Evolutionary conservation across 1,140 invertebrate genomes (phyloP), one percentile per base, ranked within the genome.

Genomic region (Euglossa dilemma): DNA sequence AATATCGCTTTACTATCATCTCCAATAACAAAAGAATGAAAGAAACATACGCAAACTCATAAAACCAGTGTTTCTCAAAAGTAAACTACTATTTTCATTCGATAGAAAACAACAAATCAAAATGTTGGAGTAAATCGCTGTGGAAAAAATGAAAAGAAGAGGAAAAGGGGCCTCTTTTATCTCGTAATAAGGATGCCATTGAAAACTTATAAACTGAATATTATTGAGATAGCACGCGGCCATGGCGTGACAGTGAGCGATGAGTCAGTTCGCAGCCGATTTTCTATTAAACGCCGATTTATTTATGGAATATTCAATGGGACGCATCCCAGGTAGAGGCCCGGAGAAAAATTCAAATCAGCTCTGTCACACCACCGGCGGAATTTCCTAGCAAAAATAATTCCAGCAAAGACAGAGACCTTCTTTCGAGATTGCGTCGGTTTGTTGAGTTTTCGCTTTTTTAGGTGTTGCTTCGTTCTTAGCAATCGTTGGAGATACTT

Each of bases 241-340:
- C 43, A 6, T 9, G 72, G 72, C 78, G 59, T 92, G 93, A 92
- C 93, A 93, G 90, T 94, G 93, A 94, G 91, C 89, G 93, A 94
- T 93, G 93, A 91, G 91, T 74, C 75, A 6, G 82, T 78, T 75
- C 81, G 11, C 45, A 20, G 8, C 76, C 89, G 93, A 92, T 93
- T 93, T 93, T 92, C 92, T 93, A 94, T 94, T 93, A 93, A 93
- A 91, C 89, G 90, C 89, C 93, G 92, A 93, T 93, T 93, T 93
- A 92, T 93, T 93, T 93, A 93, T 93, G 93, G 92, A 94, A 93
- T 93, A 94, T 94, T 93, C 91, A 89, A 92, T 91, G 89, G 74
- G 79, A 84, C 77, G 86, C 78, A 74, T 85, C 56, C 54, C 72
- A 36, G 63, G 52, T 69, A 83, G 45, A 54, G 61, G 57, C 74